Percentiles rank a stretch among this genome's conserved stretches.
Conservation (phyloP, 2,113 vertebrate genomes). For the Leptodactylus fuscus region DNA sequence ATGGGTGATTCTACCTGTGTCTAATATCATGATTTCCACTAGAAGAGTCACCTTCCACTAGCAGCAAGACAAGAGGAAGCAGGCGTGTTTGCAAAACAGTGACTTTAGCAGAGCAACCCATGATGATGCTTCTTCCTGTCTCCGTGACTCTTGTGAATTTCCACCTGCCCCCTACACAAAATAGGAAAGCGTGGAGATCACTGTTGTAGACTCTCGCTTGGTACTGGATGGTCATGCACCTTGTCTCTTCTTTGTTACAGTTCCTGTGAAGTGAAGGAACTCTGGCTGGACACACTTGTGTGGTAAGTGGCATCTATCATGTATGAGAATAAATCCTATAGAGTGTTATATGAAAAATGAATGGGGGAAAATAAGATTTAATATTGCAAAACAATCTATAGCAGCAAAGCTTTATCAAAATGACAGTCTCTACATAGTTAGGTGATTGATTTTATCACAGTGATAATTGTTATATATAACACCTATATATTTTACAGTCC, state of each 20-base stretch:
- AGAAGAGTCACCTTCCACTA: no score
- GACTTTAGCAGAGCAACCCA: conserved; percentile 65
- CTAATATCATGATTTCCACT: conserved; percentile 76
- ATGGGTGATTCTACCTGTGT: conserved; percentile 65
- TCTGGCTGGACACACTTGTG: conserved; percentile 78
- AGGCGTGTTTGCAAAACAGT: conserved; percentile 65
- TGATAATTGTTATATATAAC: not conserved
- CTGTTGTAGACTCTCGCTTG: conserved; percentile 61
- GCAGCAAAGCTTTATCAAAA: not conserved
- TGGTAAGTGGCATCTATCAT: conserved; percentile 75
- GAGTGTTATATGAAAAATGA: not conserved
- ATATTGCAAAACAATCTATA: not conserved
- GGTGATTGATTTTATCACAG: not conserved
- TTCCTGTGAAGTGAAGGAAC: conserved; percentile 78
- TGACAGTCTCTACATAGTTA: not conserved
- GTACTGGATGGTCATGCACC: conserved; percentile 78
- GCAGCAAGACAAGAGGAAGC: conserved; percentile 87
- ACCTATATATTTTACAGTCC: not conserved
- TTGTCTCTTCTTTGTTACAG: conserved; percentile 70
- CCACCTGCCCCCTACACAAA: conserved; percentile 75
- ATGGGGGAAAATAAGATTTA: not conserved
- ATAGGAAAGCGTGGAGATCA: conserved; percentile 60
- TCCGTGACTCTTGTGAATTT: conserved; percentile 78
- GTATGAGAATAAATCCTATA: not conserved
- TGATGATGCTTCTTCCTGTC: conserved; percentile 87